Evolutionary conservation across 2,113 vertebrate genomes (phyloP), one percentile per base, ranked within the genome.

Genomic region (Odontesthes bonariensis): DNA sequence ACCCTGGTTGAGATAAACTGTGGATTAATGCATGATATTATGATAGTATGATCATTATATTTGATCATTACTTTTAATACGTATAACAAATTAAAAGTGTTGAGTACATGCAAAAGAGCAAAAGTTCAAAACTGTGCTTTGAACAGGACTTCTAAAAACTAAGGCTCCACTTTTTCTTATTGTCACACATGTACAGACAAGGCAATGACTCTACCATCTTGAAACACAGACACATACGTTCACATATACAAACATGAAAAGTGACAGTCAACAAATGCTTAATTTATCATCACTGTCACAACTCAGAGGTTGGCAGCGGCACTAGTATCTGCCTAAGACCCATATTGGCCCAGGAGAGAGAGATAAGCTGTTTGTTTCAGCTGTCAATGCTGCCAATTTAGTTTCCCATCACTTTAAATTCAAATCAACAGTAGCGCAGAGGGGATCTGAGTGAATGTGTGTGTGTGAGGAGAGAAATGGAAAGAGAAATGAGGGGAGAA

Each of bases 331-430:
- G 86, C 87, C 90, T 82, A 88, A 90, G 89, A 90, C 90, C 90
- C 86, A 70, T 79, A 88, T 77, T 90, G 89, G 92, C 89, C 88
- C 87, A 83, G 82, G 86, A 92, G 91, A 88, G 88, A 83, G 83
- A 89, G 89, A 93, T 89, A 90, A 90, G 89, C 89, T 91, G 90
- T 92, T 92, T 91, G 90, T 92, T 92, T 92, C 87, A 91, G 90
- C 84, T 91, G 89, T 92, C 90, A 92, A 89, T 91, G 88, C 78
- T 91, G 90, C 89, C 89, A 91, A 92, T 92, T 91, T 92, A 84
- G 88, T 89, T 90, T 88, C 86, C 87, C 84, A 91, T 91, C 91
- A 91, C 89, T 90, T 90, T 87, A 93, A 91, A 91, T 93, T 93
- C 88, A 92, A 91, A 92, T 92, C 89, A 93, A 92, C 92, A 88